Percentiles rank a stretch among this genome's conserved stretches.
Evolutionary conservation across 2,888 invertebrate species (phyloP).

Genomic region (Eubasilissa splendida): DNA sequence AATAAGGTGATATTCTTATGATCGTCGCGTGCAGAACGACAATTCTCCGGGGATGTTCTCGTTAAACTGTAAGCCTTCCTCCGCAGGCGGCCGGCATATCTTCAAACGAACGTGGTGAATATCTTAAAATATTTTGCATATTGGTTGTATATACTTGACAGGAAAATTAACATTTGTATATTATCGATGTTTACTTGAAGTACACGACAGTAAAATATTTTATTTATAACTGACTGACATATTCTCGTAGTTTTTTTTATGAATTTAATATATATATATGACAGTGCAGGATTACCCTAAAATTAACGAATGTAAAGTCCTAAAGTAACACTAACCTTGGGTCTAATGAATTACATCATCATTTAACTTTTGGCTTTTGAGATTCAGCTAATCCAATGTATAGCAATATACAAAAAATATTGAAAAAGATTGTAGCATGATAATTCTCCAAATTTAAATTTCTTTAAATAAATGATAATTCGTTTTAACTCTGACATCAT

Average conservation of each 20-base stretch:
- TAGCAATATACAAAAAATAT: too few species aligned
- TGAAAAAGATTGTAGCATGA: too few species aligned
- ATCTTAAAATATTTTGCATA: not conserved
- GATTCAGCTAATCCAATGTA: too few species aligned
- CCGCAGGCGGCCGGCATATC: not conserved
- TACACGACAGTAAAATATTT: not conserved
- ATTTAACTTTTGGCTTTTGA: too few species aligned
- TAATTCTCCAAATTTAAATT: too few species aligned
- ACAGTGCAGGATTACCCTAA: too few species aligned
- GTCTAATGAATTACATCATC: too few species aligned
- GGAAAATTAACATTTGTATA: not conserved
- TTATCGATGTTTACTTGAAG: not conserved
- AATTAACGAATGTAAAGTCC: too few species aligned
- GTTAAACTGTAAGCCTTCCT: not conserved
- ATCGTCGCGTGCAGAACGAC: conserved; percentile 18
- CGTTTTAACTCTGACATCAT: too few species aligned
- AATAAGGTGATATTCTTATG: conserved; percentile 33
- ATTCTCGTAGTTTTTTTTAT: not conserved
- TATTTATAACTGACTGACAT: not conserved
- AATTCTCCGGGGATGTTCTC: conserved; percentile 5
- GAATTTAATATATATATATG: too few species aligned
- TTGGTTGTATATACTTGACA: not conserved
- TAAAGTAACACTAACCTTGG: too few species aligned
- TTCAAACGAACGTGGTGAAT: not conserved
- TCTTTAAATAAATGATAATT: too few species aligned